These are phyloP conservation scores for Reticulitermes lucifugus DNA, from an alignment of 2,888 invertebrate species.

Conservation along the genomic window DNA sequence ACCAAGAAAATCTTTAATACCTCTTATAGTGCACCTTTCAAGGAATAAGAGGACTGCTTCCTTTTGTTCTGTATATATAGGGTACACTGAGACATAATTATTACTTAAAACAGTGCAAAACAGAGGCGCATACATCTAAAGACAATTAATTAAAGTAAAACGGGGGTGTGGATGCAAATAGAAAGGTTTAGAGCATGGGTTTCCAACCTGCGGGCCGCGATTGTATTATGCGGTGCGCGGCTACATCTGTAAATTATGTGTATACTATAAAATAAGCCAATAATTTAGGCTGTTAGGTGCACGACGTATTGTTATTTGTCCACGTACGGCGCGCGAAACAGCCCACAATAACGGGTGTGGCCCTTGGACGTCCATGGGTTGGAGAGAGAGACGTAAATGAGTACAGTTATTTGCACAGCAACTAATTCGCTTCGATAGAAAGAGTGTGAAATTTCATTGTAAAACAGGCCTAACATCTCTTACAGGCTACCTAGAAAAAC, in stretches of 20 bases:
- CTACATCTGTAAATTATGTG: too few relatives aligned
- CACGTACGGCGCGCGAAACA: too few relatives aligned
- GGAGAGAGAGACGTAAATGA: not conserved
- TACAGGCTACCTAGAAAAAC: not conserved
- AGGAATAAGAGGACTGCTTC: not conserved
- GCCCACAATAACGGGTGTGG: too few relatives aligned
- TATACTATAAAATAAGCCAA: too few relatives aligned
- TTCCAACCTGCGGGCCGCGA: too few relatives aligned
- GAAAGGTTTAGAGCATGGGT: not conserved
- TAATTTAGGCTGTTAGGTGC: too few relatives aligned
- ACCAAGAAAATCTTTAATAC: not conserved
- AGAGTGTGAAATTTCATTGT: not conserved
- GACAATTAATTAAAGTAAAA: not conserved
- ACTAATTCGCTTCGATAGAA: not conserved
- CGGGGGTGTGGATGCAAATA: not conserved
- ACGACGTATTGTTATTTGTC: too few relatives aligned
- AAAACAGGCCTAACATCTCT: not conserved
- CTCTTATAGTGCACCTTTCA: not conserved
- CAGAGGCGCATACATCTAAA: not conserved
- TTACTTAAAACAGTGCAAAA: not conserved
- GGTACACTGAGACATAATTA: not conserved
- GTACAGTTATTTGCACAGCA: not conserved
- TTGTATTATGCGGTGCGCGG: too few relatives aligned
- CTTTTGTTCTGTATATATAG: too few relatives aligned
- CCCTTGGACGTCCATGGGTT: too few relatives aligned